Evolutionary conservation across 2,888 invertebrate species (phyloP).

Genomic region (Eristalinus sepulchralis): DNA sequence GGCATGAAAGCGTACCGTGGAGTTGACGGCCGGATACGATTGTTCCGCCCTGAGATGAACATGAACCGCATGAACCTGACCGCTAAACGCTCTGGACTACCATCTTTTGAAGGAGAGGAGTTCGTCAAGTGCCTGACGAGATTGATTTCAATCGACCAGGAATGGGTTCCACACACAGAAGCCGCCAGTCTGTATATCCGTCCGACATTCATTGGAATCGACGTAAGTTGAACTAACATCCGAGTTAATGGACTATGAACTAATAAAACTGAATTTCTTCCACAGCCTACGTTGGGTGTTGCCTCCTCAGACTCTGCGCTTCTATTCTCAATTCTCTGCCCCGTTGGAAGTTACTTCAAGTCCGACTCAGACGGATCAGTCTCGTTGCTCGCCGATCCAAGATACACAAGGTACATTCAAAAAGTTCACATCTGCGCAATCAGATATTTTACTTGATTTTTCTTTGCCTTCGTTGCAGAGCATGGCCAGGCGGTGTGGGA

Average conservation of each 20-base stretch:
- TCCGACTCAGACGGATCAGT: conserved; percentile 86
- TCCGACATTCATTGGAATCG: conserved; percentile 97
- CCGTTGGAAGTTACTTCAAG: conserved; percentile 96
- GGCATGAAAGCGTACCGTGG: conserved; percentile 99
- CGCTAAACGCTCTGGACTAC: conserved; percentile 91
- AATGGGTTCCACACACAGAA: conserved; percentile 97
- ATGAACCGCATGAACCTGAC: conserved; percentile 95
- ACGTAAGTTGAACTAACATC: conserved; percentile 85
- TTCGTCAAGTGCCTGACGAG: conserved; percentile 91
- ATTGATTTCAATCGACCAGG: conserved; percentile 94
- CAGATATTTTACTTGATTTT: no score
- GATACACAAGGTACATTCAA: conserved; percentile 83
- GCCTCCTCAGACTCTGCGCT: conserved; percentile 92
- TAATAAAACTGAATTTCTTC: not conserved
- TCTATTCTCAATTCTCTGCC: conserved; percentile 94
- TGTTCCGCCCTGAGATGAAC: conserved; percentile 97
- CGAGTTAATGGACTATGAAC: not conserved
- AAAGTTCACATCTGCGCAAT: not conserved
- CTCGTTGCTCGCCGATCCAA: conserved; percentile 95
- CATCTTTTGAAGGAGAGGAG: conserved; percentile 93
- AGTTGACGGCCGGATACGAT: conserved; percentile 92
- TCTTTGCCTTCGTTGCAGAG: conserved; percentile 79
- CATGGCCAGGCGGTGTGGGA: conserved; percentile 97
- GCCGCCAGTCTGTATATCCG: conserved; percentile 96
- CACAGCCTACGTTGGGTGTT: conserved; percentile 95